Evolutionary conservation across 2,797 vertebrate species (phyloP).

Genomic region (Decapterus maruadsi): DNA sequence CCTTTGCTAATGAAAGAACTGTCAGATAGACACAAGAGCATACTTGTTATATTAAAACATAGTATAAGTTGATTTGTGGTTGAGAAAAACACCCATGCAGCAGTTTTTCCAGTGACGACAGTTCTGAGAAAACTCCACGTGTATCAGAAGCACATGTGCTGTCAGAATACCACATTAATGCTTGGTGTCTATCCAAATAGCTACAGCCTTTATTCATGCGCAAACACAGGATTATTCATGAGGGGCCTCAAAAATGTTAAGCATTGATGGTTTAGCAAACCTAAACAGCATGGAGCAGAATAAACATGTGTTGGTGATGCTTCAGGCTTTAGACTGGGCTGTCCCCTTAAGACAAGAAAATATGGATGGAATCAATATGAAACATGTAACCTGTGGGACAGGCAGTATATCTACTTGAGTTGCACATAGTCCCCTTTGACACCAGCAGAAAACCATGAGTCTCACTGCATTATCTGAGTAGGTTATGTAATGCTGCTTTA

Average conservation of each 20-base stretch:
- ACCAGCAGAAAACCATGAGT: conserved; percentile 23
- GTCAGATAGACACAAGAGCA: not conserved
- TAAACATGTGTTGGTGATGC: conserved; percentile 12
- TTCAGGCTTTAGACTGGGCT: not conserved
- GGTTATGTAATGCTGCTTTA: conserved; percentile 67
- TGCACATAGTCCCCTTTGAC: not conserved
- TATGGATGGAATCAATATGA: conserved; percentile 2
- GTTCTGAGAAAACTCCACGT: not conserved
- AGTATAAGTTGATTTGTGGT: not conserved
- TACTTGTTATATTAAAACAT: not conserved
- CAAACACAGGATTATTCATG: conserved; percentile 5
- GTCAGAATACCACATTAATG: conserved; percentile 11
- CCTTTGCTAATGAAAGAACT: not conserved
- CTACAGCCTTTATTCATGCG: conserved; percentile 12
- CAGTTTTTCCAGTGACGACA: not conserved
- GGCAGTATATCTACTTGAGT: not conserved
- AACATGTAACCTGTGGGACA: conserved; percentile 6
- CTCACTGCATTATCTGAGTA: conserved; percentile 31
- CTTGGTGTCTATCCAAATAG: not conserved
- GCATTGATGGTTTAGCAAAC: conserved; percentile 13
- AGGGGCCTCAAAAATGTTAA: conserved; percentile 8
- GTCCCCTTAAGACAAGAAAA: conserved; percentile 6
- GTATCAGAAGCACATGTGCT: conserved; percentile 10
- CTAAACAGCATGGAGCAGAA: not conserved
- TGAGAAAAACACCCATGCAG: not conserved